Percentiles rank a stretch among this genome's conserved stretches.
phyloP scores from a whole-genome alignment of 2,797 vertebrate genomes.

The Triplophysa yarkandensis region DNA sequence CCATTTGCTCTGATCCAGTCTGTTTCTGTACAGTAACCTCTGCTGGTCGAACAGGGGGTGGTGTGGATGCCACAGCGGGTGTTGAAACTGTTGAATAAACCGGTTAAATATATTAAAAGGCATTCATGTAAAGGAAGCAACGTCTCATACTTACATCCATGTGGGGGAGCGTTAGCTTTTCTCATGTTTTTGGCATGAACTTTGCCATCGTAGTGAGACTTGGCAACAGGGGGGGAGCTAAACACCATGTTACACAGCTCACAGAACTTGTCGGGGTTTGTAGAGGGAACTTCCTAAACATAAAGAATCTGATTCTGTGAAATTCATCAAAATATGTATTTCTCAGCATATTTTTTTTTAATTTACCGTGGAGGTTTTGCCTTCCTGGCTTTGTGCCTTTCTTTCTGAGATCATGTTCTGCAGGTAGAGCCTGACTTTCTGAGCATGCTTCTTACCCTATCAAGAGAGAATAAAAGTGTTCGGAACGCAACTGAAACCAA shows the following conservation, averaged over 20 bases:
- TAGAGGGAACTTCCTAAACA: constrained; percentile 59
- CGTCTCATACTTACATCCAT: constrained; percentile 31
- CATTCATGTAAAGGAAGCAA: not conserved
- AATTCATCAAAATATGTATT: too few relatives aligned
- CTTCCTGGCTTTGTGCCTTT: constrained; percentile 54
- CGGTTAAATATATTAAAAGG: not conserved
- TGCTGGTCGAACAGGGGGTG: not conserved
- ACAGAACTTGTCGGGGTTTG: constrained; percentile 78
- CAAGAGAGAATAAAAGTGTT: constrained; percentile 33
- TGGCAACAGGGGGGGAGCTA: constrained; percentile 76
- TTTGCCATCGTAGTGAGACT: constrained; percentile 82
- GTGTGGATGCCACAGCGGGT: not conserved
- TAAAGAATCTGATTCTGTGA: too few relatives aligned
- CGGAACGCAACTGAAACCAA: not conserved
- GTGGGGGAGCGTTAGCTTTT: constrained; percentile 23
- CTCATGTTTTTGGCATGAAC: constrained; percentile 79
- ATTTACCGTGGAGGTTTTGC: constrained; percentile 67
- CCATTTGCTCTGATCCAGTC: constrained; percentile 34
- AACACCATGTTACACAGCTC: constrained; percentile 83
- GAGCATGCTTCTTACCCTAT: constrained; percentile 86
- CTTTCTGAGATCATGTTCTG: constrained; percentile 70
- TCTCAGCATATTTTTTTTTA: too few relatives aligned
- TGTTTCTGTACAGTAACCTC: constrained; percentile 19
- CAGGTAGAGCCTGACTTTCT: constrained; percentile 79
- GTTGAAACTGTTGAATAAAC: not conserved